Base-by-base conservation (phyloP, 2,888 invertebrate species). In the Leptopilina syphax region DNA sequence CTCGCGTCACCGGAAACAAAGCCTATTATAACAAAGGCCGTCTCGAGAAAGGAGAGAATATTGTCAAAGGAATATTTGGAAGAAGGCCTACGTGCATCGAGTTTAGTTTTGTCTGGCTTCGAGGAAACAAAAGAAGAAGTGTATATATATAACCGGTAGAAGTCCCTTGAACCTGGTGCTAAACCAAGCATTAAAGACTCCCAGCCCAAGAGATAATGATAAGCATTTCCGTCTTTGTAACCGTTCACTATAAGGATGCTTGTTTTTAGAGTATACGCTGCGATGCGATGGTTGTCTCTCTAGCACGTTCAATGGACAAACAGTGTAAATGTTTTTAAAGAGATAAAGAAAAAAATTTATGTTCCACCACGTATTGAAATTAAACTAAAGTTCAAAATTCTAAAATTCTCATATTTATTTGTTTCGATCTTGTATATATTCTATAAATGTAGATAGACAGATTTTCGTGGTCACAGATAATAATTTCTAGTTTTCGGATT, bases 111-210 rank as follows among this genome's bases (percentile, higher is more conserved):
- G 65, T 67, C 68, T 63, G 83, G 77, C 80, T 80, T 81, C 65
- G 50, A 77, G 66, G 54, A 65, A 65, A 65, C 73, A 73, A 73
- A 57, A 73, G 73, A n/a, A 73, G 73, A 73, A 73, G 73, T 73
- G 34, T 24, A 63, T 18, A 60, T 60, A 60, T 54, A 73, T 27
- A 73, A 57, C 54, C 76, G 70, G 67, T 60, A 76, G 80, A 83
- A 84, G 86, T 86, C 84, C 88, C 89, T 89, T 89, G 88, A 89
- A 88, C 89, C 86, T 85, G 85, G 87, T 86, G 88, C 77, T 81
- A 86, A 88, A 81, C 87, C 86, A 87, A 85, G 84, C 88, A 86
- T 88, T 85, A 80, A 86, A 84, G 82, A 85, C 76, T 80, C 81
- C 67, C 80, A 78, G 81, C 79, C 77, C 81, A 76, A 80, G 85